Base-by-base conservation (phyloP, 2,113 vertebrate genomes). In the Edolisoma coerulescens region DNA sequence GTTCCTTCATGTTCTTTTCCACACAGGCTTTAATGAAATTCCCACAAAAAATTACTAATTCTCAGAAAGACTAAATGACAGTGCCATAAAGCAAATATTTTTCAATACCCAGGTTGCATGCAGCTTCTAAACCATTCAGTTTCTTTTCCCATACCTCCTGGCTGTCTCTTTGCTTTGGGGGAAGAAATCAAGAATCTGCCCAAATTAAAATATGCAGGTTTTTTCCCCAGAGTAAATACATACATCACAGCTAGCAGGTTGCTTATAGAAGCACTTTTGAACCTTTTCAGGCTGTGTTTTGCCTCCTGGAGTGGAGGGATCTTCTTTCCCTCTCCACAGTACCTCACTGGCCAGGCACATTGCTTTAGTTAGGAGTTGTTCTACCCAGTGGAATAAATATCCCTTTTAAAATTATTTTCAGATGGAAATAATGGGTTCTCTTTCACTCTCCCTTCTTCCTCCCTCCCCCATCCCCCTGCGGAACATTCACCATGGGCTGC, bases 361-460 rank as follows among this genome's bases (percentile, higher is more conserved):
- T 95, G 33, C 64, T 93, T 89, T 96, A 85, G 67, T 90, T 88
- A 95, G 56, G 49, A 76, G 15, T 56, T 79, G 49, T 76, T 92
- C 85, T 92, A 92, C 41, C 57, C 90, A 69, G 50, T 73, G 63
- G 87, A 74, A 90, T 83, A 91, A 93, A 89, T 65, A 92, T 53
- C 37, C 23, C n/a, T 37, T 77, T 81, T 33, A 18, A 88, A 94
- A 95, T 84, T 82, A 71, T 89, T 96, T 94, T 96, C 89, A 95
- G 65, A 89, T 93, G 77, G 50, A 94, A 96, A 89, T 74, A 87
- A 56, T 0, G 1, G 59, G n/a, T 64, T 79, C 2, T 79, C 16
- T 93, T 53, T 87, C 56, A 50, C n/a, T 89, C 11, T 64, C 14
- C 42, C 35, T 77, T 89, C 56, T 87, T 39, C 20, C 35, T 90